Base-by-base conservation (phyloP, 2,888 invertebrate genomes). In the Belgica antarctica region DNA sequence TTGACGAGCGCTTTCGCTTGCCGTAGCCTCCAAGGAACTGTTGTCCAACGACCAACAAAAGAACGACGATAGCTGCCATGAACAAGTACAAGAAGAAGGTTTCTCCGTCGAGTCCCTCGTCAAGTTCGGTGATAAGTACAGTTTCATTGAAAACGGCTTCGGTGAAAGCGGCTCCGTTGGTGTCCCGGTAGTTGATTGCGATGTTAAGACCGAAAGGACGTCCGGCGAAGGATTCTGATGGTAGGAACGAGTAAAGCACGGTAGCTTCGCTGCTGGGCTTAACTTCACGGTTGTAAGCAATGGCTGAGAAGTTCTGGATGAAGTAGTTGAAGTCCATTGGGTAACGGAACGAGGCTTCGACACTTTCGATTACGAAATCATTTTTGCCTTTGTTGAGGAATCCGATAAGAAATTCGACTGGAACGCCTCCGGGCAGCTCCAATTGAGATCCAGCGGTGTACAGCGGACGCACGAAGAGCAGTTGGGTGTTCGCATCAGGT, bases 91-190 rank as follows among this genome's bases (percentile, higher is more conserved):
- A 83, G 88, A 99, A 99, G 84, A 98, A 94, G 22, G 97, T 98
- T 84, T 99, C 99, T 22, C 96, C 96, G 79, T 98, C 98, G 71
- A 99, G 83, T 70, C 97, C 96, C 80, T 96, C 96, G 74, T 98
- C 96, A 46, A 98, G 85, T 81, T 99, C 99, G 2, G 94, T 87
- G 71, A 99, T 92, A 80, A 92, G 92, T 28, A 99, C 86, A 0
- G 99, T 99, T 82, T 98, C 96, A 80, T 99, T 99, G 85, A 93
- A 99, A 1, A 99, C 94, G 52, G 97, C 93, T 80, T 95, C 95
- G 79, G 83, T 83, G 75, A 83, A 86, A 73, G 79, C 81, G 73
- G 83, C 83, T 72, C 85, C 86, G 73, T 82, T 83, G 72, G 84
- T 81, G 79, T 96, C 95, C 76, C 89, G 89, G 81, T 97, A 97